These are phyloP conservation scores for Pachyuromys duprasi DNA, from an alignment of 2,797 vertebrate genomes.

Conservation along the genomic window DNA sequence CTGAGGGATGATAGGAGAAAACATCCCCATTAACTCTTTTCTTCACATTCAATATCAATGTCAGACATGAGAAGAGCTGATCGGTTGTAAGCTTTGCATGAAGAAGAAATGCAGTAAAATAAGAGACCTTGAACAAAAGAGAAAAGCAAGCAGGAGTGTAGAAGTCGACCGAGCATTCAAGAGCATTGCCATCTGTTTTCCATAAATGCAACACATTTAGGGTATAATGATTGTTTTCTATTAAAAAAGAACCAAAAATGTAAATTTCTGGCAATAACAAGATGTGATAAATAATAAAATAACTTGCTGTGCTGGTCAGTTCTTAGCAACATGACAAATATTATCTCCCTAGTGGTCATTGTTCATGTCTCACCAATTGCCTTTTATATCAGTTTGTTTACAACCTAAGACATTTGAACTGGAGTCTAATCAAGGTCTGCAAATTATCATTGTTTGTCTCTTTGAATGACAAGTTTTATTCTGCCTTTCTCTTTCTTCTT, in stretches of 20 bases:
- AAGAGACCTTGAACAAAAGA: background rate
- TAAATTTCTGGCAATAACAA: background rate
- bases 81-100: background rate
- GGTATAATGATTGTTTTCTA: background rate
- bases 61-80: background rate
- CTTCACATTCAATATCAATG: background rate
- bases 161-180: background rate
- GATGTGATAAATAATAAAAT: background rate
- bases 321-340: background rate
- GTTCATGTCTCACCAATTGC: background rate
- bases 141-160: background rate
- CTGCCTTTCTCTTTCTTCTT: background rate
- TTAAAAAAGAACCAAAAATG: background rate
- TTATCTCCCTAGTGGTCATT: background rate
- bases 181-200: background rate
- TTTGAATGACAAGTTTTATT: background rate
- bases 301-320: background rate
- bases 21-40: background rate
- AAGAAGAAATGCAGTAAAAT: background rate
- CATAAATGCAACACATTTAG: background rate
- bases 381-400: background rate
- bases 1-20: slow-evolving; percentile 1
- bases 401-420: background rate
- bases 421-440: background rate
- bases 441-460: background rate